These are phyloP conservation scores for Diarsia dahlii DNA, from an alignment of 2,888 invertebrate genomes.

Conservation along the genomic window DNA sequence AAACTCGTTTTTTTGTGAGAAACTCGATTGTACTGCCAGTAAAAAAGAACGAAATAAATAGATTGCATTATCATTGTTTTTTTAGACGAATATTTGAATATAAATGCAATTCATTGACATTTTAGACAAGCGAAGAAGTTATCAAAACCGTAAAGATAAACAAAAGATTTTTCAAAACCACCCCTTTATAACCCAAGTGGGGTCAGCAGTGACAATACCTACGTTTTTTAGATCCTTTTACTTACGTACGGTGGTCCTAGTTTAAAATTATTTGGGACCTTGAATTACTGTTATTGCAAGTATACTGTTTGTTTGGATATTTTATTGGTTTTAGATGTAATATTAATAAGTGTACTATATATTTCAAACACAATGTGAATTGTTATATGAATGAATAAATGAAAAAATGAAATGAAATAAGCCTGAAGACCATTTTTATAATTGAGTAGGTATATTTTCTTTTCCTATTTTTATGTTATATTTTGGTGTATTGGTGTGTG, in stretches of 20 bases:
- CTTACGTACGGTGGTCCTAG: neutral
- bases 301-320: too few relatives aligned
- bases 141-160: neutral
- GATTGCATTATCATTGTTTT: neutral
- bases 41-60: neutral
- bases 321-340: too few relatives aligned
- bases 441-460: too few relatives aligned
- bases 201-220: neutral
- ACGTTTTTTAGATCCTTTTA: neutral
- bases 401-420: too few relatives aligned
- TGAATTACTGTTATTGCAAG: neutral
- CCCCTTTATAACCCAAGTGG: neutral
- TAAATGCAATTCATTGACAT: neutral
- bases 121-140: neutral
- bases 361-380: too few relatives aligned
- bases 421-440: neutral
- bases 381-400: too few relatives aligned
- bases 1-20: conserved; percentile 19
- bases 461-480: too few relatives aligned
- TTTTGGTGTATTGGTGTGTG: too few relatives aligned
- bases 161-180: neutral
- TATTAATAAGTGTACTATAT: too few relatives aligned
- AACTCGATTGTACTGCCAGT: conserved; percentile 5
- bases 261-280: neutral
- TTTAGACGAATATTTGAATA: neutral